Evolutionary conservation across 2,888 invertebrate species (phyloP).

Genomic region (Chymomyza procnemis): DNA sequence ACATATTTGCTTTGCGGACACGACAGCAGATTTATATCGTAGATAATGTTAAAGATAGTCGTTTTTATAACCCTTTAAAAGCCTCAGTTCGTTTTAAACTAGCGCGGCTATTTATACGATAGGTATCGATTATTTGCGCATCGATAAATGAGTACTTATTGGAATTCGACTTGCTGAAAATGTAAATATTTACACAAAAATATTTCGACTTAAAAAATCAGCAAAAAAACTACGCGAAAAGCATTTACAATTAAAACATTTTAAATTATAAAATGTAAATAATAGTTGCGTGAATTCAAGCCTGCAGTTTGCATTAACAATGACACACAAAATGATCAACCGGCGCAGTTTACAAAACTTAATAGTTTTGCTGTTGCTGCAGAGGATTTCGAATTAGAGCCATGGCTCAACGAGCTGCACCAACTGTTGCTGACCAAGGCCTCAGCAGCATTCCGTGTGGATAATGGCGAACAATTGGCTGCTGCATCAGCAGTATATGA

Average conservation of each 20-base stretch:
- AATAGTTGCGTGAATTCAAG: conserved; percentile 21
- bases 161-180: no score
- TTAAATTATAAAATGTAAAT: no score
- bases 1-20: not conserved
- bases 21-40: conserved; percentile 8
- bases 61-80: not conserved
- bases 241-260: conserved; percentile 33
- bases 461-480: conserved; percentile 32
- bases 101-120: not conserved
- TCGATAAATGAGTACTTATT: not conserved
- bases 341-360: conserved; percentile 40
- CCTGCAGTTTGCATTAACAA: conserved; percentile 10
- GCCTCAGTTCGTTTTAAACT: not conserved
- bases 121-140: not conserved
- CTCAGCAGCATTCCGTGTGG: conserved; percentile 21
- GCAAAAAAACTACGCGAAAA: conserved; percentile 24
- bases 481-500: conserved; percentile 18
- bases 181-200: not conserved
- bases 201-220: not conserved
- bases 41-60: not conserved
- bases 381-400: conserved; percentile 5
- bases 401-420: conserved; percentile 48
- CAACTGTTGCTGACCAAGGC: conserved; percentile 38
- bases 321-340: conserved; percentile 2
- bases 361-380: conserved; percentile 19